Conservation (phyloP, 2,888 invertebrate genomes). For the Cistogaster globosa region DNA sequence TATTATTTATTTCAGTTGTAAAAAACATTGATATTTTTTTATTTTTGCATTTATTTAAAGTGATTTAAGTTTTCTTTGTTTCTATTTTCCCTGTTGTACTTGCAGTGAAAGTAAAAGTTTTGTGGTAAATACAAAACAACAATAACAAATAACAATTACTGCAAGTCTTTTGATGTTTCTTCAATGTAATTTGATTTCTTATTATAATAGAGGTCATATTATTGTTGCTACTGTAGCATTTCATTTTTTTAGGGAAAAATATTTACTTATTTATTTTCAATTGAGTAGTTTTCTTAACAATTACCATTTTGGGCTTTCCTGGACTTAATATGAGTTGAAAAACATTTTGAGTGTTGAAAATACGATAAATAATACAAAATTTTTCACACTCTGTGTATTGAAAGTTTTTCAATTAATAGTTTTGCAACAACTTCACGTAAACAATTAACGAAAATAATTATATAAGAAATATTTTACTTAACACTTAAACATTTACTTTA, state of each 20-base stretch:
- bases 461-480: too few relatives aligned
- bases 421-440: too few relatives aligned
- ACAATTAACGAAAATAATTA: too few relatives aligned
- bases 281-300: slow-evolving; percentile 4
- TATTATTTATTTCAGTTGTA: background rate
- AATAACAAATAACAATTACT: slow-evolving; percentile 17
- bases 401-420: too few relatives aligned
- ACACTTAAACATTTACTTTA: too few relatives aligned
- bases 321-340: too few relatives aligned
- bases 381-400: too few relatives aligned
- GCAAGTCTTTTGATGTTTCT: background rate
- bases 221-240: slow-evolving; percentile 25
- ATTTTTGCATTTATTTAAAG: background rate
- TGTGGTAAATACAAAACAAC: slow-evolving; percentile 6
- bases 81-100: background rate
- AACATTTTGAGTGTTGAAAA: too few relatives aligned
- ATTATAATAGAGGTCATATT: slow-evolving; percentile 10
- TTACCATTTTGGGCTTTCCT: background rate
- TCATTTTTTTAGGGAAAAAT: background rate
- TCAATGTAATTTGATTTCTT: slow-evolving; percentile 15
- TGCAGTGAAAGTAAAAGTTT: slow-evolving; percentile 46
- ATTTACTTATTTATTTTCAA: slow-evolving; percentile 6
- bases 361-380: too few relatives aligned
- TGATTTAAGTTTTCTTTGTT: background rate
- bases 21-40: background rate